Evolutionary conservation across 2,113 vertebrate species (phyloP).

Genomic region (Glaucomys volans): DNA sequence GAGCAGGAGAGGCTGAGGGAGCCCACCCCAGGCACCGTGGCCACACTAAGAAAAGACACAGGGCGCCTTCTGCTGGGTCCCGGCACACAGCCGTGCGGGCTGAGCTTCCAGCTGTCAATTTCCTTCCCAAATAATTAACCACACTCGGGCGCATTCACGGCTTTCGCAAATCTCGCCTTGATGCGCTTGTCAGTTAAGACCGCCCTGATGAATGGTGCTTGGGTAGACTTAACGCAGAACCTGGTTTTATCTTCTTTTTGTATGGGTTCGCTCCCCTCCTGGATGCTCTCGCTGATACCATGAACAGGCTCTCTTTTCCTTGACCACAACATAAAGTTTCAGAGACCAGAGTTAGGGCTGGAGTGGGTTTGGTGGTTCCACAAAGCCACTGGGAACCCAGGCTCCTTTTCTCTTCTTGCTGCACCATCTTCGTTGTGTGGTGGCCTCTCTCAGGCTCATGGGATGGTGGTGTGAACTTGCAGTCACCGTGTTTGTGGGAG

Average conservation of each 20-base stretch:
- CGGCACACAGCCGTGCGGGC: background rate
- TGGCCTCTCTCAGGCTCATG: background rate
- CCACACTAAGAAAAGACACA: background rate
- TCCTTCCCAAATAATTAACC: conserved; percentile 45
- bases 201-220: background rate
- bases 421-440: rapidly evolving
- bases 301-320: background rate
- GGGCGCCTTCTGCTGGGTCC: background rate
- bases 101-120: background rate
- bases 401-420: background rate
- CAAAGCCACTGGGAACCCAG: background rate
- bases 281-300: rapidly evolving
- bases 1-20: background rate
- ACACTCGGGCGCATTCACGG: background rate
- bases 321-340: background rate
- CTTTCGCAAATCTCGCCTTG: conserved; percentile 68
- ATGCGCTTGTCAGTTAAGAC: conserved; percentile 57
- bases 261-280: rapidly evolving
- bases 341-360: background rate
- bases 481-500: background rate
- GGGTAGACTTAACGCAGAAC: background rate
- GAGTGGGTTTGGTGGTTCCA: background rate
- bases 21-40: rapidly evolving
- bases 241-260: background rate
- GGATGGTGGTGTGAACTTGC: rapidly evolving